A percentile compares a stretch with the other conserved stretches of the same genome.
phyloP scores from a whole-genome alignment of 2,888 invertebrate species.

The Xiphydria camelus region DNA sequence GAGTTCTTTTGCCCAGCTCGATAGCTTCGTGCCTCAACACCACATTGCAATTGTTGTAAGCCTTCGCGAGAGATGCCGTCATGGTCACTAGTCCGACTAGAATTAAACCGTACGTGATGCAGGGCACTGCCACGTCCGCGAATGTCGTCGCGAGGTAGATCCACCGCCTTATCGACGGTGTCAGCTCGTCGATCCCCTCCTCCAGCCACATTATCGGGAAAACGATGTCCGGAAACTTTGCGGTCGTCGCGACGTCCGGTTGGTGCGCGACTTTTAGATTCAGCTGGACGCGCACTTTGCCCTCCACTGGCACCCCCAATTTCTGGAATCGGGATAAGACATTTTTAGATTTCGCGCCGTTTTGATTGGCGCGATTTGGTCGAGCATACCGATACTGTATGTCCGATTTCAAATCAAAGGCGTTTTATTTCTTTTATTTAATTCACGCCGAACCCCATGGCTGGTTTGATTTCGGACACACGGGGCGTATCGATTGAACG shows the following conservation, averaged over 20 bases:
- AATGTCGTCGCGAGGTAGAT: constrained; percentile 80
- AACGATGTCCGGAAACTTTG: constrained; percentile 77
- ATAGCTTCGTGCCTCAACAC: constrained; percentile 75
- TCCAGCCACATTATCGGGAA: constrained; percentile 90
- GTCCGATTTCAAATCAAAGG: no score
- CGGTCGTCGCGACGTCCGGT: constrained; percentile 70
- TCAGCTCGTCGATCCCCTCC: constrained; percentile 81
- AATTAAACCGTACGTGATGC: constrained; percentile 74
- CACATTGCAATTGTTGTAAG: constrained; percentile 76
- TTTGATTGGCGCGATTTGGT: no score
- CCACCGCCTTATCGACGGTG: constrained; percentile 80
- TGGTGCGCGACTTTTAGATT: constrained; percentile 80
- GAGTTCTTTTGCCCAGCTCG: constrained; percentile 74
- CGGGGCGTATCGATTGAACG: no score
- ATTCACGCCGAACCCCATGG: no score
- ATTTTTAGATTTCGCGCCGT: background rate
- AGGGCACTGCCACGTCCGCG: constrained; percentile 71
- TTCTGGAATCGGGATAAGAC: constrained; percentile 63
- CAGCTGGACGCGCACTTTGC: constrained; percentile 78
- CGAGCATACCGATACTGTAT: no score
- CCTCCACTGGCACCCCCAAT: constrained; percentile 83
- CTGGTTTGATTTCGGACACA: no score
- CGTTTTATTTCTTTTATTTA: no score
- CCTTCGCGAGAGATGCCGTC: constrained; percentile 69
- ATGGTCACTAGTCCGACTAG: constrained; percentile 69